Evolutionary conservation across 2,888 invertebrate species (phyloP), one percentile per base, ranked within the genome.

Genomic region (Tineola bisselliella): DNA sequence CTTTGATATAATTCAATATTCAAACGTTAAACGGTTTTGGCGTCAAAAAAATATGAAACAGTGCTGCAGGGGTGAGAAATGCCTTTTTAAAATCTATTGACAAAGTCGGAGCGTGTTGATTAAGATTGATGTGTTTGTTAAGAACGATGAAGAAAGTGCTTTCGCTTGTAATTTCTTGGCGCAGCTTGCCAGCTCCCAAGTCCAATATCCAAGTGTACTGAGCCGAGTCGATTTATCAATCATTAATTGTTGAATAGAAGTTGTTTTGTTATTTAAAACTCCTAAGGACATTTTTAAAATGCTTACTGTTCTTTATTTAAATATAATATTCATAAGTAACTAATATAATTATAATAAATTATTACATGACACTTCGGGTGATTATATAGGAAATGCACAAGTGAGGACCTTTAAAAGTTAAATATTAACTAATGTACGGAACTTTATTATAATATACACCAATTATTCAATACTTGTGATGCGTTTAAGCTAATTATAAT

Each of bases 51-150:
- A 43, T 43, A 43, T 43, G 43, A 43, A 43, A 43, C n/a, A 43
- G 25, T 4, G 6, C 6, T 38, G n/a, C n/a, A 43, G 25, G 6
- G 6, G 38, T 38, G n/a, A 48, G 48, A 18, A 25, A 54, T 54
- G 19, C 10, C n/a, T 54, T 19, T 54, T 25, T 30, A 58, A 58
- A 58, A 33, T 58, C 33, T 58, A 58, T 58, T 58, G 58, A 58
- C 43, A 60, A 61, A 61, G 48, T 62, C 59, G n/a, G 48, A 2
- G 25, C 25, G 56, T n/a, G 33, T 15, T 58, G 69, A 73, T 72
- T 69, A 67, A 69, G 73, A 73, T 71, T 71, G 69, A 73, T 73
- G 67, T 65, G 64, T 62, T 59, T 63, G 64, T 17, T 15, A 10
- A 33, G 58, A 52, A 62, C 59, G 38, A 63, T 65, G 65, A 59